Conservation (phyloP, 1,140 invertebrate genomes). For the Drosophila guanche region DNA sequence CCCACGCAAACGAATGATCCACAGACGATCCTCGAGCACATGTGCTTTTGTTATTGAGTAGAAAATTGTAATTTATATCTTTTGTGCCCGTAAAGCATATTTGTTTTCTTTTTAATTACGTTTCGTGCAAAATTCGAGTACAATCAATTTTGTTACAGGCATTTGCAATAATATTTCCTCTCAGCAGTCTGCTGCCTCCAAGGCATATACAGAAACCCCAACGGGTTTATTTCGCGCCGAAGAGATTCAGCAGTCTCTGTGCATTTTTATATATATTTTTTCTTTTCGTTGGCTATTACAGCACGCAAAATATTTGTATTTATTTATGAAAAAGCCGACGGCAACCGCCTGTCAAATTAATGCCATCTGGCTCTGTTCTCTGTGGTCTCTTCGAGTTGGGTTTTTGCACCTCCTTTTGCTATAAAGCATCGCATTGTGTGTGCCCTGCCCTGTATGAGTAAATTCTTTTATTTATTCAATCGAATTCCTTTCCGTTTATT, state of each 20-base stretch:
- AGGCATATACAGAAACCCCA: neutral
- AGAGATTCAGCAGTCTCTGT: neutral
- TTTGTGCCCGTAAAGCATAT: slow-evolving; percentile 34
- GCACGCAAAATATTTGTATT: slow-evolving; percentile 36
- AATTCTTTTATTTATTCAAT: slow-evolving; percentile 36
- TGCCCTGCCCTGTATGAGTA: neutral
- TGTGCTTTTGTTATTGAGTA: slow-evolving; percentile 31
- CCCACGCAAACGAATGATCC: slow-evolving; percentile 9
- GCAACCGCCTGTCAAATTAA: slow-evolving; percentile 33
- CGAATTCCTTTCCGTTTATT: slow-evolving; percentile 37
- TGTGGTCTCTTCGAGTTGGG: slow-evolving; percentile 3
- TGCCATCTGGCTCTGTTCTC: slow-evolving; percentile 1
- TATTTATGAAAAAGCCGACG: slow-evolving; percentile 24
- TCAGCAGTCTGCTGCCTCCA: neutral
- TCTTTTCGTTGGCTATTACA: slow-evolving; percentile 27
- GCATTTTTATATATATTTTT: slow-evolving; percentile 30
- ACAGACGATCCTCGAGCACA: slow-evolving; percentile 9
- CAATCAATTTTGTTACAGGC: too few species aligned
- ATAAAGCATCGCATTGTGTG: too few species aligned
- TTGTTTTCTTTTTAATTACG: slow-evolving; percentile 53
- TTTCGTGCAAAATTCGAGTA: slow-evolving; percentile 15
- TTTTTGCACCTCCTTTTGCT: too few species aligned
- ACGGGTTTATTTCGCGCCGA: too few species aligned
- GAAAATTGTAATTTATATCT: slow-evolving; percentile 59
- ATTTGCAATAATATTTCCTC: slow-evolving; percentile 45